These are phyloP conservation scores for Limenitis camilla DNA, from an alignment of 2,888 invertebrate genomes.

Conservation along the genomic window DNA sequence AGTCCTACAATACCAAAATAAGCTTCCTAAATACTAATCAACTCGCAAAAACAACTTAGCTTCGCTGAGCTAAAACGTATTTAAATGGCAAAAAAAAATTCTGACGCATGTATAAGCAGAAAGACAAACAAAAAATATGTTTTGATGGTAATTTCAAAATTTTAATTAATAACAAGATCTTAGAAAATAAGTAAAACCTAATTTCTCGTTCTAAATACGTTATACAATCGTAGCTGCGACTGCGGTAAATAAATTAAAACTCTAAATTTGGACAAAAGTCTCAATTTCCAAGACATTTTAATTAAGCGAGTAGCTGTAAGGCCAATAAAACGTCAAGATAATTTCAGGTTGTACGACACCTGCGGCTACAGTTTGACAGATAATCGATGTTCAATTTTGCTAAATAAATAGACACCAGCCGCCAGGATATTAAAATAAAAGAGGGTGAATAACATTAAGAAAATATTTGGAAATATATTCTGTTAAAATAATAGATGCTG, in stretches of 20 bases:
- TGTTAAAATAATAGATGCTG: too few species aligned
- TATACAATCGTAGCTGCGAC: neutral
- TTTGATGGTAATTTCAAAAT: too few species aligned
- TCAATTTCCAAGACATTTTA: constrained; percentile 34
- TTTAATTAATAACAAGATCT: too few species aligned
- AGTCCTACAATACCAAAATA: too few species aligned
- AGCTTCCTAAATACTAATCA: too few species aligned
- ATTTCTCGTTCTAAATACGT: neutral
- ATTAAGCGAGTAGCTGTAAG: constrained; percentile 44
- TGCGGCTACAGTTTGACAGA: constrained; percentile 45
- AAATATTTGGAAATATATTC: neutral
- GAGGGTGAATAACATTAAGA: neutral
- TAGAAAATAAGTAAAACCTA: too few species aligned
- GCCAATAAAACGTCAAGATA: constrained; percentile 59
- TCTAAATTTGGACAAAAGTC: neutral
- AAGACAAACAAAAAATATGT: too few species aligned
- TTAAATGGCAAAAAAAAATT: too few species aligned
- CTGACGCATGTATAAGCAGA: too few species aligned
- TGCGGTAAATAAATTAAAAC: neutral
- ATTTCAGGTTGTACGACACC: constrained; percentile 52
- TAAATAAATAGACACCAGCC: constrained; percentile 10
- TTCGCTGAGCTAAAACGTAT: too few species aligned
- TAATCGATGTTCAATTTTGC: constrained; percentile 37
- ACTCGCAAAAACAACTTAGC: too few species aligned
- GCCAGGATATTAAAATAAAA: neutral